Conservation (phyloP, 2,888 invertebrate species). For the Chloromyia formosa region DNA sequence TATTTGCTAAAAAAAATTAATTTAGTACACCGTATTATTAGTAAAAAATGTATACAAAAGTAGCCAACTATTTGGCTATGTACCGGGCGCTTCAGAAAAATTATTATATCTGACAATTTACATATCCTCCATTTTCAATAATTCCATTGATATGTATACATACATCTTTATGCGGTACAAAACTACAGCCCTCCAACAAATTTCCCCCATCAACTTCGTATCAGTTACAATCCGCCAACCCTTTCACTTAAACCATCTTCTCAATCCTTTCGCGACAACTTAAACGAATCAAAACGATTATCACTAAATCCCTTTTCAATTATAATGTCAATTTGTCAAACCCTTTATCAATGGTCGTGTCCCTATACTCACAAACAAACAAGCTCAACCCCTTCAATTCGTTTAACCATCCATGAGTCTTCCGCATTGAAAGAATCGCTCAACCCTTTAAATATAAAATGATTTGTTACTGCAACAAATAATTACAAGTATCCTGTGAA, state of each 20-base stretch:
- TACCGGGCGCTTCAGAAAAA: too few relatives aligned
- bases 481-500: not conserved
- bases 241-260: not conserved
- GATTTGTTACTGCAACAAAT: not conserved
- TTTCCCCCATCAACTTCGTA: too few relatives aligned
- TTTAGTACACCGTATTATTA: too few relatives aligned
- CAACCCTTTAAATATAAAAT: conserved; percentile 16
- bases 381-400: conserved; percentile 11
- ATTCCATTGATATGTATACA: too few relatives aligned
- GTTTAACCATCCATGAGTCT: too few relatives aligned
- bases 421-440: not conserved
- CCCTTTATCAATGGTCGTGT: not conserved
- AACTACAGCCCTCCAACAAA: too few relatives aligned
- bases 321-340: conserved; percentile 1
- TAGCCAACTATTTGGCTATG: too few relatives aligned
- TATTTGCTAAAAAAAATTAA: too few relatives aligned
- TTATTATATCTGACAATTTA: too few relatives aligned
- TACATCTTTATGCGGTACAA: too few relatives aligned
- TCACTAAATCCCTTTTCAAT: not conserved
- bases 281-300: conserved; percentile 13
- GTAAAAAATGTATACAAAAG: too few relatives aligned
- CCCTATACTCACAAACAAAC: not conserved
- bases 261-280: not conserved
- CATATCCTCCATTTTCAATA: too few relatives aligned
- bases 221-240: not conserved